Evolutionary conservation across 2,797 vertebrate genomes (phyloP), one percentile per base, ranked within the genome.

Genomic region (Typhlichthys subterraneus): DNA sequence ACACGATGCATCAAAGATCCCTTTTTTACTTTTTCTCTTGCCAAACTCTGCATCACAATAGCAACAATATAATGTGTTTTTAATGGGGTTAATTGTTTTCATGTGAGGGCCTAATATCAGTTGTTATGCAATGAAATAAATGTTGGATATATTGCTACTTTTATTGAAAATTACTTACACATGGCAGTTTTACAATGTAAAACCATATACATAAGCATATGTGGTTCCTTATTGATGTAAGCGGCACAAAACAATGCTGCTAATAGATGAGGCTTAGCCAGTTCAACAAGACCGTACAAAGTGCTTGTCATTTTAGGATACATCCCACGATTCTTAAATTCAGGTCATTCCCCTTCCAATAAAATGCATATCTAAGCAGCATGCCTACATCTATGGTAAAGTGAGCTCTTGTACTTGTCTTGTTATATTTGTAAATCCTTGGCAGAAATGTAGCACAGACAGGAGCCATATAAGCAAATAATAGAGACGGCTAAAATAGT

Each of bases 61-160:
- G 72, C 65, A 72, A 50, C 56, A 63, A 61, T 62, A 54, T 57
- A 74, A 60, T 69, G 53, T 31, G 72, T 73, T 63, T 72, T 76
- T 67, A 79, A 72, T 42, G 75, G 52, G 38, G 66, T 83, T 76
- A 84, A 89, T 89, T 81, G 79, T 81, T 85, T 85, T 80, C 88
- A 72, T 57, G 63, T 81, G 88, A 79, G 53, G 14, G 50, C 73
- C 63, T 72, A 61, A 80, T 75, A 73, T 73, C 62, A 64, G 70
- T 79, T 81, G 33, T 74, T 71, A 46, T 63, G 62, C 68, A 56
- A 70, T 84, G 70, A 81, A 85, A 71, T 61, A 51, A 78, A 72
- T 69, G 68, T 69, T 73, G 76, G 79, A 83, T 79, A 4, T 69
- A 53, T 65, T 72, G 57, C 66, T 66, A 33, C 59, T 64, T 88